Base-by-base conservation (phyloP, 1,140 invertebrate species). In the Dendrolimus kikuchii region DNA sequence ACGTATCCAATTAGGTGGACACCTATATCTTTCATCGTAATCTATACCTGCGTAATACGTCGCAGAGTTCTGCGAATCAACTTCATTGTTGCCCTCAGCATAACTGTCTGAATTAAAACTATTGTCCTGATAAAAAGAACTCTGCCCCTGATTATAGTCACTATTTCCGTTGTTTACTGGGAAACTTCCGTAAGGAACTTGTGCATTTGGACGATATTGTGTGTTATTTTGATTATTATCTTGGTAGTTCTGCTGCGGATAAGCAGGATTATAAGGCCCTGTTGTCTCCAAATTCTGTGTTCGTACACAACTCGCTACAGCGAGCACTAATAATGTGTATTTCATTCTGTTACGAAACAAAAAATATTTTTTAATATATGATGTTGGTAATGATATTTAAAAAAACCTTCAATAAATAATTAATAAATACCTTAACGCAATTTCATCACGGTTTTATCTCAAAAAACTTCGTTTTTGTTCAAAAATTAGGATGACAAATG, bases 1-100 rank as follows among this genome's bases (percentile, higher is more conserved):
- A 8, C 89, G 89, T 37, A 93, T 85, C 96, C 96, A 98, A 77
- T 95, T 89, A 49, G 93, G 91, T 0, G 95, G 96, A 85, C 96
- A 98, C 57, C 86, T 81, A 52, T 90, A 88, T 40, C 87, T 81
- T 45, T 88, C 84, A 39, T 81, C 80, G 49, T 81, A 83, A 62
- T 83, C 76, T 54, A 83, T 69, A 5, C 77, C 78, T 10, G 78
- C 84, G 46, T 81, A 83, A 49, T 77, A 82, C 10, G 62, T 71
- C 2, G 74, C 74, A 5, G 75, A 77, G 45, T 76, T 77, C 55
- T 86, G 78, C 4, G 81, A 71, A 57, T 87, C 77, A 10, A 78
- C 62, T n/a, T 79, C 77, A 44, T 81, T 81, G 8, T 86, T 77
- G 41, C 71, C 63, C 36, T 78, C 69, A 5, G 70, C 71, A 43